Conservation (phyloP, 1,140 invertebrate species). For the Nylanderia fulva region DNA sequence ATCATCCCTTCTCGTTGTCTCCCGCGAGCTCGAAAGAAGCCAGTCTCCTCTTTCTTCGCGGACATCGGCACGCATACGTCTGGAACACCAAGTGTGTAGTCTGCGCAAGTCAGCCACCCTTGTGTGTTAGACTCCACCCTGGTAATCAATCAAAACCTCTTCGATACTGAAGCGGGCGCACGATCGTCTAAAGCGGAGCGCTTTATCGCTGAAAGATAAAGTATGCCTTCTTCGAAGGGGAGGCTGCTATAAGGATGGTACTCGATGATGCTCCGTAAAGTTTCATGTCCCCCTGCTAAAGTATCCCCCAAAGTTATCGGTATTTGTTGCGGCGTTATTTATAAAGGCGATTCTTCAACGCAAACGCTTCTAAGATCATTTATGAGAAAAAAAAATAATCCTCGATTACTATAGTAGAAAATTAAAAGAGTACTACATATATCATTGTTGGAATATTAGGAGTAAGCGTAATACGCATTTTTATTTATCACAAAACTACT, state of each 20-base stretch:
- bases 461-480: background rate
- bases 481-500: background rate
- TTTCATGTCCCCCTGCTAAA: constrained; percentile 3
- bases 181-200: constrained; percentile 63
- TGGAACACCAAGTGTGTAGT: constrained; percentile 64
- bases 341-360: constrained; percentile 12
- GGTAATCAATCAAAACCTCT: constrained; percentile 81
- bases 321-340: constrained; percentile 34
- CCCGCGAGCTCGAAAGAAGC: constrained; percentile 24
- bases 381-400: background rate
- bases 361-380: background rate
- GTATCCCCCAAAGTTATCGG: constrained; percentile 53
- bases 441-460: background rate
- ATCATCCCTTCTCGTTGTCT: constrained; percentile 10
- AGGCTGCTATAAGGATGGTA: constrained; percentile 6
- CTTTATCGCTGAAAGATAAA: constrained; percentile 72
- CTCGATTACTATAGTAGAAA: background rate
- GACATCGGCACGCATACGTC: constrained; percentile 46
- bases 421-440: background rate
- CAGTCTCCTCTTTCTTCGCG: constrained; percentile 58
- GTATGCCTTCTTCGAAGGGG: constrained; percentile 6
- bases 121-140: constrained; percentile 81
- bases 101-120: constrained; percentile 77
- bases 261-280: constrained; percentile 40
- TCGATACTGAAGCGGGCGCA: constrained; percentile 45